phyloP scores from a whole-genome alignment of 2,113 vertebrate genomes.

The Ahaetulla prasina region DNA sequence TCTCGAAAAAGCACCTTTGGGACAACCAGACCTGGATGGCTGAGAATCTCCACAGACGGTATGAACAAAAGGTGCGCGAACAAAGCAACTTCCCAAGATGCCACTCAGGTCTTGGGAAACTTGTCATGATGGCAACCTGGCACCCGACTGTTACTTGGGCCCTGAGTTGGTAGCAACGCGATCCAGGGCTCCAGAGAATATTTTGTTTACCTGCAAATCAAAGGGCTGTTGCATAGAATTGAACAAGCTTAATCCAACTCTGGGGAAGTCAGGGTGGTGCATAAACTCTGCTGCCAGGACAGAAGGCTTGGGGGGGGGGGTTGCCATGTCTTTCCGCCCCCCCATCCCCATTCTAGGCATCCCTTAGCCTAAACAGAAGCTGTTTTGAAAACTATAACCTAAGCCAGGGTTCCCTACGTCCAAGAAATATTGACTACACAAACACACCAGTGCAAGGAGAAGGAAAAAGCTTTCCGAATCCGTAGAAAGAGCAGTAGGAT shows the following conservation, averaged over 20 bases:
- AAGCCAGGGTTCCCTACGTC: background rate
- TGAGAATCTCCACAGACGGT: no score
- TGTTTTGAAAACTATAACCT: background rate
- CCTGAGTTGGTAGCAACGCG: slow-evolving; percentile 20
- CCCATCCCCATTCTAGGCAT: background rate
- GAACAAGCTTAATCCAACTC: slow-evolving; percentile 35
- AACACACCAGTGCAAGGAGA: background rate
- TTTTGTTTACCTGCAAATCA: slow-evolving; percentile 31
- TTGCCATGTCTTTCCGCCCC: slow-evolving; percentile 21
- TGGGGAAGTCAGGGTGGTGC: slow-evolving; percentile 45
- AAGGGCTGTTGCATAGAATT: slow-evolving; percentile 38
- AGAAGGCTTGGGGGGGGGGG: slow-evolving; percentile 3
- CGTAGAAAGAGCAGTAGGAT: background rate
- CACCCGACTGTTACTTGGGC: slow-evolving; percentile 33
- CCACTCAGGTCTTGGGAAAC: fast-evolving
- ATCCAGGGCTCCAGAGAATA: slow-evolving; percentile 25
- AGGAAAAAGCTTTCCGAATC: background rate
- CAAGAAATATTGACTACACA: background rate
- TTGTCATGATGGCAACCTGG: slow-evolving; percentile 20
- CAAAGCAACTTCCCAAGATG: background rate
- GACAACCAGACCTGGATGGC: no score
- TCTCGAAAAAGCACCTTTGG: no score
- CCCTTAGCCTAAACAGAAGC: background rate
- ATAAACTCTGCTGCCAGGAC: slow-evolving; percentile 40
- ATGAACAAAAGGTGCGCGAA: background rate